Percentiles rank a stretch among this genome's conserved stretches.
Conservation (phyloP, 2,113 vertebrate species). For the Willisornis vidua region DNA sequence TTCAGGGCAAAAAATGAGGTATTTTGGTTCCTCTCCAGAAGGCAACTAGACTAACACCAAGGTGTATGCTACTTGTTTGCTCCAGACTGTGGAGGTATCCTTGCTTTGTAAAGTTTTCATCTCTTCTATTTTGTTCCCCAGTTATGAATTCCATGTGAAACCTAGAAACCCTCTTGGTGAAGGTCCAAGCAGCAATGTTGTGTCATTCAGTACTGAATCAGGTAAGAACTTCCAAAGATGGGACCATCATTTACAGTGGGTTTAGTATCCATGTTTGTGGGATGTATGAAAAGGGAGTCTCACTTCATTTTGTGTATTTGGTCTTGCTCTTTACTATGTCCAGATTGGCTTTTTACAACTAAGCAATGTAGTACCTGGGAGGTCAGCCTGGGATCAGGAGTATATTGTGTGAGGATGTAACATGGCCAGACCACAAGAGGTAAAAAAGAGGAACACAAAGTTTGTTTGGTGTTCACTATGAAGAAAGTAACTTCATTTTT, state of each 20-base stretch:
- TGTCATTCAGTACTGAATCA: constrained; percentile 93
- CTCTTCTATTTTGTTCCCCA: constrained; percentile 63
- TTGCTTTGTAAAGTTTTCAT: not conserved
- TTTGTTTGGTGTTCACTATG: not conserved
- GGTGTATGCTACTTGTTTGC: not conserved
- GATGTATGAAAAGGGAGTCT: not conserved
- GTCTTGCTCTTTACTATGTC: not conserved
- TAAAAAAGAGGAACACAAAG: not conserved
- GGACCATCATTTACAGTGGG: not conserved
- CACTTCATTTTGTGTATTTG: not conserved
- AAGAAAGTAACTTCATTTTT: not conserved
- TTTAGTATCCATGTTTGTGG: not conserved
- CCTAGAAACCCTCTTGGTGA: constrained; percentile 90
- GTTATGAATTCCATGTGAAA: constrained; percentile 93
- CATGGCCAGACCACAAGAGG: not conserved
- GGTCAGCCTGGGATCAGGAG: not conserved
- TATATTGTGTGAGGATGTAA: not conserved
- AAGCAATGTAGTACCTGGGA: rapidly evolving
- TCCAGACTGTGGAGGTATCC: not conserved
- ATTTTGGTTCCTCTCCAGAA: not conserved
- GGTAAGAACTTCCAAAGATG: constrained; percentile 73
- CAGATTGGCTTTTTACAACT: not conserved
- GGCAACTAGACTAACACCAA: not conserved
- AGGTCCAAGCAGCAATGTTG: constrained; percentile 86
- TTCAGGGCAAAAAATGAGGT: not conserved